Evolutionary conservation across 1,140 invertebrate species (phyloP).

Genomic region (Drosophila rufa): DNA sequence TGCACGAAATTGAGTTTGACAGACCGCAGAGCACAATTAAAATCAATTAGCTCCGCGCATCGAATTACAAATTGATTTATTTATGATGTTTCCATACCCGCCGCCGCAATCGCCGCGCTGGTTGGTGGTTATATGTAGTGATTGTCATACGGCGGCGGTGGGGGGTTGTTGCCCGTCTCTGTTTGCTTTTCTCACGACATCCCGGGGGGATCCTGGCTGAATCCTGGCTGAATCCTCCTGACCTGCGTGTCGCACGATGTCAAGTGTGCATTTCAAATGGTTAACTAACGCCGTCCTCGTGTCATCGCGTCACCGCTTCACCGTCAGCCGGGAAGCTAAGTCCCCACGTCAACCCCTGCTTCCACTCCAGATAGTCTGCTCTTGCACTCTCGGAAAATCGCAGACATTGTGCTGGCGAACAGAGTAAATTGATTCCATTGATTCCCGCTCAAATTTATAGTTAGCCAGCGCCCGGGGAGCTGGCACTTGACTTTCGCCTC

Average conservation of each 20-base stretch:
- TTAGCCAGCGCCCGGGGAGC: conserved; percentile 19
- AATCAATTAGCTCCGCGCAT: conserved; percentile 69
- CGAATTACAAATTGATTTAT: conserved; percentile 71
- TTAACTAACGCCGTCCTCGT: conserved; percentile 23
- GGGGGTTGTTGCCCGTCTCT: conserved; percentile 8
- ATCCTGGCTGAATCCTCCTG: conserved; percentile 15
- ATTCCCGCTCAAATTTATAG: conserved; percentile 62
- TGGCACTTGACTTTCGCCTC: conserved; percentile 38
- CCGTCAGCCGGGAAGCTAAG: conserved; percentile 1
- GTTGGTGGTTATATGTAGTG: conserved; percentile 18
- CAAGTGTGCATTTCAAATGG: conserved; percentile 46
- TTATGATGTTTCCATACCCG: conserved; percentile 48
- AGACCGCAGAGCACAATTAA: conserved; percentile 57
- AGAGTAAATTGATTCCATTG: conserved; percentile 63
- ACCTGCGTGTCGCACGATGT: conserved; percentile 47
- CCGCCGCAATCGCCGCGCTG: conserved; percentile 25
- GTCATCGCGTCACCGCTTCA: conserved; percentile 19
- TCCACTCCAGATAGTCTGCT: neutral
- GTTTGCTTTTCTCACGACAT: conserved; percentile 52
- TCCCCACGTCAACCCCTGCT: neutral
- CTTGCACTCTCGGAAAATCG: conserved; percentile 3
- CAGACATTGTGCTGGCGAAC: conserved; percentile 10
- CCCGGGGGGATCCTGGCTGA: conserved; percentile 5
- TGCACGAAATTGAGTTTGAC: conserved; percentile 60
- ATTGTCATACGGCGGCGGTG: conserved; percentile 8